phyloP scores from a whole-genome alignment of 2,797 vertebrate species.

The Ispidina picta region DNA sequence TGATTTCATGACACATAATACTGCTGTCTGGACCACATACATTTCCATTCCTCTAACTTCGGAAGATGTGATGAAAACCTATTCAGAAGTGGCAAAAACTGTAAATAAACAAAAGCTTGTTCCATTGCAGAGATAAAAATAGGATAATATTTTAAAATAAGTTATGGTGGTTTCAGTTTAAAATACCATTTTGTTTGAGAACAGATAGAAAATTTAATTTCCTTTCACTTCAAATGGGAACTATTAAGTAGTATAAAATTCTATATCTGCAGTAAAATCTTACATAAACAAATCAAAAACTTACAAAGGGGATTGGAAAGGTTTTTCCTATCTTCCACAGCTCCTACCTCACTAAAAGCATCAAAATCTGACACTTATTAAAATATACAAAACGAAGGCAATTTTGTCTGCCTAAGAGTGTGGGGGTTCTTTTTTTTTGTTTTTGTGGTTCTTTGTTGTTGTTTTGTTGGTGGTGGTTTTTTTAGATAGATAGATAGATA shows the following conservation, averaged over 20 bases:
- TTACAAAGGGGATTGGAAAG: neutral
- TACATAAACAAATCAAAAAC: neutral
- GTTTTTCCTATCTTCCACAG: neutral
- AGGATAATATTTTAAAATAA: neutral
- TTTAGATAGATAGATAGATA: too few relatives aligned
- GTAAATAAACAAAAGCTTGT: neutral
- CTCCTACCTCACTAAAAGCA: neutral
- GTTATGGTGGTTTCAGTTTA: neutral
- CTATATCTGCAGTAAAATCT: neutral
- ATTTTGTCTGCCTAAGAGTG: neutral
- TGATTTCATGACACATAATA: neutral
- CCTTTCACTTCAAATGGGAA: neutral
- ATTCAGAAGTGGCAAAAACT: neutral
- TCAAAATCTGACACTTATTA: neutral
- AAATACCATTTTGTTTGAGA: neutral
- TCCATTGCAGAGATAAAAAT: neutral
- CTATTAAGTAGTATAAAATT: neutral
- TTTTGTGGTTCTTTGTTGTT: too few relatives aligned
- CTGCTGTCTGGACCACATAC: fast-evolving
- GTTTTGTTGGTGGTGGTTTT: neutral
- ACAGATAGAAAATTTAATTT: neutral
- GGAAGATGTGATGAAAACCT: neutral
- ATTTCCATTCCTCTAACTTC: neutral
- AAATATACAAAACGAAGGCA: neutral
- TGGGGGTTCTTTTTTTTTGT: too few relatives aligned